Evolutionary conservation across 2,113 vertebrate species (phyloP), one percentile per base, ranked within the genome.

Genomic region (Numenius arquata): DNA sequence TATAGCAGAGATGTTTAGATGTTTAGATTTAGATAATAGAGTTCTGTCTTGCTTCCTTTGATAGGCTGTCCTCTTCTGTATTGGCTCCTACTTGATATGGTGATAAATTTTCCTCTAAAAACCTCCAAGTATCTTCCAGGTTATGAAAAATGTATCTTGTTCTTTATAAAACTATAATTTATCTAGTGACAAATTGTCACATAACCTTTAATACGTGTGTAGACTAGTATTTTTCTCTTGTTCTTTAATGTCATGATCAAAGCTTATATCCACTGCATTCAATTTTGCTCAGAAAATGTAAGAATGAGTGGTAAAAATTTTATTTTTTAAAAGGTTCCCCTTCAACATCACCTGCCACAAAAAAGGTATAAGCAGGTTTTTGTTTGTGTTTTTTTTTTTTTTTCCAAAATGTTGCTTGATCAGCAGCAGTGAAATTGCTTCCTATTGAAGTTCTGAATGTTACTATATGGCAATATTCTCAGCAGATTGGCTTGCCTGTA

Each of bases 101-200:
- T 74, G 40, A 94, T 89, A 84, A 79, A 72, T 90, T 95, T 82
- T 70, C 40, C 70, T 83, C 84, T 82, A 23, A 91, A 93, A 88
- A 15, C 23, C 58, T 85, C 63, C 73, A 88, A 74, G 56, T 17
- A 53, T 80, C 72, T 87, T 91, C 38, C 58, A 92, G 50, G 36
- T 80, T 91, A 90, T 74, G 66, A 87, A 87, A 88, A 78, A 85
- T 78, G 11, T 43, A 59, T 93, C 85, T 82, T 72, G 12, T 52
- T 92, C 36, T 59, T 73, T 81, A 82, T 55, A 91, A 84, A 95
- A 47, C 66, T 81, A 19, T 53, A 91, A 71, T 72, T 81, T 89
- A 61, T 41, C 73, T 91, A 59, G 40, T 80, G 43, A 59, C 19
- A 96, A 91, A 78, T 72, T 83, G 48, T 70, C 66, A 65, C 34